Evolutionary conservation across 2,888 invertebrate genomes (phyloP), one percentile per base, ranked within the genome.

Genomic region (Drosophila sordidula): DNA sequence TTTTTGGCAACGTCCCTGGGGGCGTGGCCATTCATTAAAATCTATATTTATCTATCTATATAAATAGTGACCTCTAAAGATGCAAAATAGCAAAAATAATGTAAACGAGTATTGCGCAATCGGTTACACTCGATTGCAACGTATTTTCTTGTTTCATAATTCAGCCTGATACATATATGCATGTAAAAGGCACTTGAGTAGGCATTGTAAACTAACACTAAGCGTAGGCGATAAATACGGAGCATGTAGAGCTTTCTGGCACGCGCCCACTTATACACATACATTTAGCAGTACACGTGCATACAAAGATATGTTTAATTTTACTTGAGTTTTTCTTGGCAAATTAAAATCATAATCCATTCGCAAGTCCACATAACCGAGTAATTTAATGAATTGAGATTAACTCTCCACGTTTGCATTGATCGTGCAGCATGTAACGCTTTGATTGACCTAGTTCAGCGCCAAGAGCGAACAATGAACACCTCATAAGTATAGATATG

Each of bases 391-490:
- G 4, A 4, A 12, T 34, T 34, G 12, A 26, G n/a, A 64, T 56
- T 42, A 25, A 50, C 26, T 52, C 29, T 44, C 12, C 39, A 36
- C 25, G 41, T 57, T 45, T 61, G 16, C 36, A 44, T 38, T 32
- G 26, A 52, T 14, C 52, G 52, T 29, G 29, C 47, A 8, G 12
- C 45, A 29, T 62, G 50, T 55, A 63, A 51, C 38, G 49, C 45
- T 67, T 59, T 80, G 72, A 88, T 83, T 82, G 89, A 82, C 82
- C 82, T 50, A 82, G 68, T 82, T 82, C 59, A 47, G 59, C 59
- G 56, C 58, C 54, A 75, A 78, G 84, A 83, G 69, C 62, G 63
- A 66, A 70, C 89, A 83, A 83, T 83, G 87, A 84, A 83, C 83
- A 83, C 89, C 87, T 83, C 87, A 74, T 84, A 65, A 75, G 66